Base-by-base conservation (phyloP, 2,888 invertebrate genomes). In the Drosophila borealis region DNA sequence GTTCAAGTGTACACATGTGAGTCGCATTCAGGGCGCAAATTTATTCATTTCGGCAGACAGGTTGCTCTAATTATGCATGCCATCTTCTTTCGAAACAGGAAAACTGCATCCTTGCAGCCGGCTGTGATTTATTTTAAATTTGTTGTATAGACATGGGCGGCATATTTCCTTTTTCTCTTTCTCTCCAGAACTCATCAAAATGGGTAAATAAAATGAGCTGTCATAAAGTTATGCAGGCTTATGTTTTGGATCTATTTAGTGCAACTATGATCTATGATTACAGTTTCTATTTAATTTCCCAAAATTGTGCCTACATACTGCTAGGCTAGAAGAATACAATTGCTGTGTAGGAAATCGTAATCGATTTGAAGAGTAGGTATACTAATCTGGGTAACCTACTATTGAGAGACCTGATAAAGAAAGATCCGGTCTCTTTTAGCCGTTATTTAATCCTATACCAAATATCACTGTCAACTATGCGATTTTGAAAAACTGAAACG, bases 41-140 rank as follows among this genome's bases (percentile, higher is more conserved):
- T 81, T 81, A 81, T 81, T 81, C 88, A 84, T 81, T 81, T 69
- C 57, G 46, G 60, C 75, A 88, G 88, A 88, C 88, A 68, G 68
- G 71, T 51, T 79, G 72, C 82, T 81, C 88, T 81, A 88, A 81
- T 81, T 81, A 88, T 81, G 85, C 85, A 78, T 64, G 65, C 51
- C 49, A 17, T 59, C 50, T 48, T 42, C 44, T 45, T 25, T 29
- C 19, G 49, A 41, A 41, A 53, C 14, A 37, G 34, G 11, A 42
- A 29, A 48, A n/a, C 17, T 49, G 56, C 42, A 53, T 48, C 49
- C 54, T 36, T 37, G 62, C 29, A 29, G 29, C 48, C 39, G 37
- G 46, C 62, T 54, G 17, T 53, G 68, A 74, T 59, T 74, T 62
- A 62, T 67, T 67, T 54, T 25, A 54, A 67, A 62, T 59, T 74